Conservation (phyloP, 2,888 invertebrate species). For the Hesperia comma region DNA sequence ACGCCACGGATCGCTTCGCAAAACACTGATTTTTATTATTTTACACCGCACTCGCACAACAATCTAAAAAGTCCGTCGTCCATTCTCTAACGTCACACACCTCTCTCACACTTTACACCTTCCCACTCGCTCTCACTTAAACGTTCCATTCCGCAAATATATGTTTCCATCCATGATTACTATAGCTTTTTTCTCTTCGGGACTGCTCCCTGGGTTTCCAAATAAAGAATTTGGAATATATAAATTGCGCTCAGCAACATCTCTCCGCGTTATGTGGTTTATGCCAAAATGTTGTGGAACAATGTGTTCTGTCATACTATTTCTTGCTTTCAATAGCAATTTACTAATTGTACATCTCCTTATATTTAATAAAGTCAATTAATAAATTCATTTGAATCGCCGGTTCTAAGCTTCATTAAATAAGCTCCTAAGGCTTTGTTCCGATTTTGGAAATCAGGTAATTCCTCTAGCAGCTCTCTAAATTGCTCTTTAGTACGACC, state of each 20-base stretch:
- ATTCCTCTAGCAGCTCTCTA: constrained; percentile 26
- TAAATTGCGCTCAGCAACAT: constrained; percentile 38
- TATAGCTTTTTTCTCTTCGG: constrained; percentile 33
- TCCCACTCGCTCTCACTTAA: too few species aligned
- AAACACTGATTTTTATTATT: too few species aligned
- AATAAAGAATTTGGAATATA: constrained; percentile 36
- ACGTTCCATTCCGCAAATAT: too few species aligned
- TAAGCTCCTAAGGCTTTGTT: constrained; percentile 25
- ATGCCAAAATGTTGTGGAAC: constrained; percentile 37
- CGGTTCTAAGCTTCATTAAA: constrained; percentile 32
- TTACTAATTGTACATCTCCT: constrained; percentile 32
- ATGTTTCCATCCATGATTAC: constrained; percentile 41
- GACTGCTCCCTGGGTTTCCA: constrained; percentile 36
- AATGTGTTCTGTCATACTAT: constrained; percentile 25
- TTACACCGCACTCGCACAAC: too few species aligned
- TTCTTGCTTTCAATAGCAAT: constrained; percentile 32
- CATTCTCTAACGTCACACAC: too few species aligned
- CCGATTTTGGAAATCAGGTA: constrained; percentile 12
- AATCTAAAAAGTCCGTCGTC: too few species aligned
- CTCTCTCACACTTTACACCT: too few species aligned
- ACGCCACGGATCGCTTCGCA: too few species aligned
- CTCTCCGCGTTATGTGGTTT: constrained; percentile 32
- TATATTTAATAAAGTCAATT: constrained; percentile 31
- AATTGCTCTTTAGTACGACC: constrained; percentile 40
- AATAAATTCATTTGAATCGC: constrained; percentile 37